Evolutionary conservation across 2,888 invertebrate species (phyloP).

Genomic region (Agapostemon virescens): DNA sequence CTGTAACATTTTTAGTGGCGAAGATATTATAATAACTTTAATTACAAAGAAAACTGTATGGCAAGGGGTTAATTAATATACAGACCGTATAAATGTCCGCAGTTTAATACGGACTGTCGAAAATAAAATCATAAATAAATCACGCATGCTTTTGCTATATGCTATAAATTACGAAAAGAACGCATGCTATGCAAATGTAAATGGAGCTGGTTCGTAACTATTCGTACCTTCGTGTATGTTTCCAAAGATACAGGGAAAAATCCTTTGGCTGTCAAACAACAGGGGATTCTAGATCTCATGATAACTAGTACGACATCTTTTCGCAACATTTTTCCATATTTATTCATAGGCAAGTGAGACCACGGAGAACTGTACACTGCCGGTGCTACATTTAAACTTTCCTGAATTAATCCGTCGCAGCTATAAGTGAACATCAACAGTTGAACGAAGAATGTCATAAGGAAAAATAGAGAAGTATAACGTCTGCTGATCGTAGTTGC

Average conservation of each 20-base stretch:
- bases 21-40: too few relatives aligned
- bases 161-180: too few relatives aligned
- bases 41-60: too few relatives aligned
- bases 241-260: conserved; percentile 54
- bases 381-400: neutral
- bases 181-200: too few relatives aligned
- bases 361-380: conserved; percentile 12
- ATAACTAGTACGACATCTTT: neutral
- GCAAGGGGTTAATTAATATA: too few relatives aligned
- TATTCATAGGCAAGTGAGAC: neutral
- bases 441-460: neutral
- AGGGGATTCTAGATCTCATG: conserved; percentile 33
- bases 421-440: conserved; percentile 27
- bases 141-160: too few relatives aligned
- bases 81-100: too few relatives aligned
- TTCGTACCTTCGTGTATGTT: conserved; percentile 5
- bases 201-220: neutral
- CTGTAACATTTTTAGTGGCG: too few relatives aligned
- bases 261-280: conserved; percentile 49
- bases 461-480: conserved; percentile 8
- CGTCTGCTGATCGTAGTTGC: neutral
- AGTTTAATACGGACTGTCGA: too few relatives aligned
- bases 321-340: conserved; percentile 2
- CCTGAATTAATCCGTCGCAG: conserved; percentile 20
- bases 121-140: too few relatives aligned